Conservation (phyloP, 2,888 invertebrate species). For the Cryptus viduatorius region DNA sequence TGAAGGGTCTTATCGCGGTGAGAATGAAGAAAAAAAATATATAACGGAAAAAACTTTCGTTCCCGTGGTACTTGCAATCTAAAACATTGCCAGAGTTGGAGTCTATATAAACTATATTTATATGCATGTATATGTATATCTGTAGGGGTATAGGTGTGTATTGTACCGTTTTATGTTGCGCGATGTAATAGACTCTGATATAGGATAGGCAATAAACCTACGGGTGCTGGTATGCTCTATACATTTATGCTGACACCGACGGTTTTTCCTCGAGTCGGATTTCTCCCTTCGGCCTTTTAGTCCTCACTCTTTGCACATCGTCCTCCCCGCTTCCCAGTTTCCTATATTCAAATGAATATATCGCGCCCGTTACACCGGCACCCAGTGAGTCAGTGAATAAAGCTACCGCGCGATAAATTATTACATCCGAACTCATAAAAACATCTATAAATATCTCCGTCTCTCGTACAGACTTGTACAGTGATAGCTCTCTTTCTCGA, state of each 20-base stretch:
- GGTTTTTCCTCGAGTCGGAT: constrained; percentile 46
- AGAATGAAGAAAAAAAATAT: constrained; percentile 31
- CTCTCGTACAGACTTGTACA: constrained; percentile 39
- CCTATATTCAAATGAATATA: constrained; percentile 78
- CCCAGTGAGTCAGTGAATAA: constrained; percentile 71
- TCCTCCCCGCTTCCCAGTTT: constrained; percentile 16
- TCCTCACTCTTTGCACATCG: constrained; percentile 27
- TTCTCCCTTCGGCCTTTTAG: constrained; percentile 40
- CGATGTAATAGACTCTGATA: constrained; percentile 63
- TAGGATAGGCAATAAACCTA: constrained; percentile 61
- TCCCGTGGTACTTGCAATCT: constrained; percentile 64
- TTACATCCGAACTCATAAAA: constrained; percentile 76
- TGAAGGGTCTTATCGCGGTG: constrained; percentile 61
- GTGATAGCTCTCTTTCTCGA: constrained; percentile 16
- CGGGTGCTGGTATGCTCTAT: constrained; percentile 51
- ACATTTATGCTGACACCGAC: constrained; percentile 64
- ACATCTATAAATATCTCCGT: constrained; percentile 74
- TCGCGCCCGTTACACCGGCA: constrained; percentile 71
- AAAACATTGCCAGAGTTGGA: constrained; percentile 55
- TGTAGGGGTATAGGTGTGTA: constrained; percentile 39
- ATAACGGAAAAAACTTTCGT: constrained; percentile 50
- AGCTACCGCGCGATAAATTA: constrained; percentile 76
- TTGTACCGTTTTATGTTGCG: constrained; percentile 57
- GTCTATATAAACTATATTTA: neutral
- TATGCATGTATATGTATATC: neutral